phyloP scores from a whole-genome alignment of 1,140 invertebrate genomes.

The Elymnias hypermnestra region DNA sequence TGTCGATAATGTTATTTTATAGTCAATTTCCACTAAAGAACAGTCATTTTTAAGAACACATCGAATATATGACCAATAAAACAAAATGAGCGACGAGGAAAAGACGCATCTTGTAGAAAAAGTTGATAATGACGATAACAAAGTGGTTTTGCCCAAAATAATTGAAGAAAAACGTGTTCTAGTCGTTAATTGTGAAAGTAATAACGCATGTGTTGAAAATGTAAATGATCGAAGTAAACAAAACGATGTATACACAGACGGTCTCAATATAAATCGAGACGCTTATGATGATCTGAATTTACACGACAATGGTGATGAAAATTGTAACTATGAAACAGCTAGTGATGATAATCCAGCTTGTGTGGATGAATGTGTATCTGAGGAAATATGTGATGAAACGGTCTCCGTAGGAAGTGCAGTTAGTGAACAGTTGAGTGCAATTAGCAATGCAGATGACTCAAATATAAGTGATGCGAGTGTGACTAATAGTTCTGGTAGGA shows the following conservation, averaged over 20 bases:
- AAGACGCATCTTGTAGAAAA: constrained; percentile 1
- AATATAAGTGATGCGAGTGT: constrained; percentile 2
- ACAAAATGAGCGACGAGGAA: constrained; percentile 17
- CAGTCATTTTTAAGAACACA: no score
- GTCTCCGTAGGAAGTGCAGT: constrained; percentile 1
- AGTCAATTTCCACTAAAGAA: background rate
- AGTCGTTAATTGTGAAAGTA: background rate
- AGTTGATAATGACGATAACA: background rate
- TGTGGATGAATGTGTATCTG: no score
- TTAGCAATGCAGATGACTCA: constrained; percentile 2
- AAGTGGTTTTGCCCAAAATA: background rate
- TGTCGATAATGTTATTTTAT: constrained; percentile 4
- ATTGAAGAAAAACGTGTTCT: background rate
- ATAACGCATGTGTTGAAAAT: background rate
- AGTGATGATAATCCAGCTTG: no score
- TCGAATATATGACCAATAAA: background rate
- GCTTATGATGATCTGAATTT: background rate
- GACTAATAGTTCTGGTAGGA: background rate
- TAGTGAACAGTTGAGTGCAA: background rate
- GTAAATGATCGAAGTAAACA: constrained; percentile 1
- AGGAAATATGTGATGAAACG: no score
- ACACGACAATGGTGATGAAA: background rate
- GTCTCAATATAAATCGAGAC: background rate
- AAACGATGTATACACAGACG: background rate
- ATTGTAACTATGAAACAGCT: background rate